Base-by-base conservation (phyloP, 2,113 vertebrate species). In the Nycticebus coucang region DNA sequence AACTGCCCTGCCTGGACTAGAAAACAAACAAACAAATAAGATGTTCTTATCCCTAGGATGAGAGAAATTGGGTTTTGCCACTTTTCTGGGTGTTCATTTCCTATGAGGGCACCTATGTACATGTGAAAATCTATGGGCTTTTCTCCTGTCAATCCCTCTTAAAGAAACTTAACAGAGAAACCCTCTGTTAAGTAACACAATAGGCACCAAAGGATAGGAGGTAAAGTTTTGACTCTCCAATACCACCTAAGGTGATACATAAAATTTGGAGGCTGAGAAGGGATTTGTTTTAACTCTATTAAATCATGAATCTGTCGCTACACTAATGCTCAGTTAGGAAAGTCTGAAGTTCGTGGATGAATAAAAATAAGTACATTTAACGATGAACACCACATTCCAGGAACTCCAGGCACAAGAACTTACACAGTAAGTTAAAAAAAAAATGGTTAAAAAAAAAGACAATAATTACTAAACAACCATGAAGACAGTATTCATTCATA, bases 401-500 rank as follows among this genome's bases (percentile, higher is more conserved):
- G 53, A 59, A 81, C 1, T 53, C 53, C 28, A 26, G 81, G 15
- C 17, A 68, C 26, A 59, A 19, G 11, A 87, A 79, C 10, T 14
- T 62, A 77, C 5, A 57, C 9, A 21, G 15, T n/a, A n/a, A n/a
- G 28, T n/a, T 45, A 75, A 69, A 84, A 69, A 84, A 50, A 50
- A 50, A 50, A n/a, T n/a, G n/a, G n/a, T n/a, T n/a, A 50, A 50
- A 50, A 50, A 50, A 50, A 59, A 87, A 66, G 10, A 64, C 2
- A 86, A 28, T 35, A 60, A 62, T 82, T 53, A 77, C 50, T 57
- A 26, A 80, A 80, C 75, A 77, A 53, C 2, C 11, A 66, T 14
- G 30, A 75, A 21, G 77, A 64, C 50, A 57, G 72, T 19, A 60
- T 79, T 64, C 66, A 93, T 92, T 95, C 28, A 94, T 66, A 86